Percentiles rank a stretch among this genome's conserved stretches.
These are phyloP conservation scores for Porites lutea DNA, from an alignment of 64 coral and sea anemone species.

Conservation along the genomic window DNA sequence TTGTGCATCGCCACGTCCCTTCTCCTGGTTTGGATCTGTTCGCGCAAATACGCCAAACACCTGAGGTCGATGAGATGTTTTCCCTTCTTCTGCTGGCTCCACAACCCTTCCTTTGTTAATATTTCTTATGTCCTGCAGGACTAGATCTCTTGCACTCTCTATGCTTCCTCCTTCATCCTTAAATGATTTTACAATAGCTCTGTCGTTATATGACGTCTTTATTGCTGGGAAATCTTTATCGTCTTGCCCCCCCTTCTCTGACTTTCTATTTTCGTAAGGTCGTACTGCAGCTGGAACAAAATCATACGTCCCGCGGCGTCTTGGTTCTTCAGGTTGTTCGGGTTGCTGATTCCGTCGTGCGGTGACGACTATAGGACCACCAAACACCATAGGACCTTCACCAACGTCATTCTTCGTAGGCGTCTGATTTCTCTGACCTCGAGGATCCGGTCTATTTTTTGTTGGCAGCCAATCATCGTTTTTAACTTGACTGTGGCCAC, in stretches of 20 bases:
- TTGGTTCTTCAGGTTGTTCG: neutral
- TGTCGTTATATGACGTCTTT: constrained; percentile 3
- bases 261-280: neutral
- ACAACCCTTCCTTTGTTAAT: neutral
- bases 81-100: neutral
- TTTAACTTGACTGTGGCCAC: neutral
- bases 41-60: constrained; percentile 68
- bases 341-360: neutral
- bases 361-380: constrained; percentile 16
- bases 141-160: neutral
- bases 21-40: neutral
- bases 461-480: neutral
- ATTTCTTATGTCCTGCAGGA: constrained; percentile 2
- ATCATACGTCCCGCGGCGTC: neutral
- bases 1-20: neutral
- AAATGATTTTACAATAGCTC: too few species aligned
- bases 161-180: neutral
- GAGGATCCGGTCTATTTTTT: neutral
- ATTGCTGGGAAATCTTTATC: neutral
- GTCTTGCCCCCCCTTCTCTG: neutral
- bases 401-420: neutral
- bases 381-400: constrained; percentile 7
- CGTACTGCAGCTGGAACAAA: neutral
- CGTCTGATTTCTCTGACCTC: neutral
- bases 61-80: constrained; percentile 30